Evolutionary conservation across 2,113 vertebrate species (phyloP), one percentile per base, ranked within the genome.

Genomic region (Ciconia stormi): DNA sequence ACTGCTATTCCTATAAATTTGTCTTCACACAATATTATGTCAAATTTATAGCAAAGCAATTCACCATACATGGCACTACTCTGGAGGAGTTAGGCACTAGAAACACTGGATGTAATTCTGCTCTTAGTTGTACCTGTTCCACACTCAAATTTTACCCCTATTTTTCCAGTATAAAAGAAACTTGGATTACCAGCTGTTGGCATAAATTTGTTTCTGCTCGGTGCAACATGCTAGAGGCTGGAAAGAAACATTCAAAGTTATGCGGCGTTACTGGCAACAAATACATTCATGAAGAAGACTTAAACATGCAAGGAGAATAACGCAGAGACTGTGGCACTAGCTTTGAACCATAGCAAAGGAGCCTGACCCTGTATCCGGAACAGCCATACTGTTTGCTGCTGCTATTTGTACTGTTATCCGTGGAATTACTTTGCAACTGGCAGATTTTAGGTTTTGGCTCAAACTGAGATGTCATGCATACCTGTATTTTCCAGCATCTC

Each of bases 281-380:
- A 61, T 26, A 9, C 2, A 13, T 74, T 56, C 4, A 13, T 10
- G 36, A 66, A 32, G 49, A 69, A n/a, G 30, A 20, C 6, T 27
- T 27, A 29, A 74, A 61, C 11, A 2, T 5, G 10, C 3, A 15
- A 49, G 55, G 34, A 16, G 23, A 65, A 32, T 6, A 30, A 29
- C 10, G 34, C 63, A 26, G 36, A 71, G 25, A 1, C 20, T 40
- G 18, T 38, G 61, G 49, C 52, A 12, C 10, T 52, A 22, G 9
- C 36, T 65, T 38, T 50, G 49, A 66, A 22, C 34, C 30, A 5
- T 0, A 27, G 20, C 34, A 32, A 0, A 0, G 5, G 2, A 62
- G 23, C 44, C 66, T 69, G 32, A 18, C 27, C 25, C 29, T 16
- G n/a, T 8, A 1, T 27, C 38, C 72, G 46, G 11, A 23, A 8